Base-by-base conservation (phyloP, 1,140 invertebrate genomes). In the Drosophila sulfurigaster region DNA sequence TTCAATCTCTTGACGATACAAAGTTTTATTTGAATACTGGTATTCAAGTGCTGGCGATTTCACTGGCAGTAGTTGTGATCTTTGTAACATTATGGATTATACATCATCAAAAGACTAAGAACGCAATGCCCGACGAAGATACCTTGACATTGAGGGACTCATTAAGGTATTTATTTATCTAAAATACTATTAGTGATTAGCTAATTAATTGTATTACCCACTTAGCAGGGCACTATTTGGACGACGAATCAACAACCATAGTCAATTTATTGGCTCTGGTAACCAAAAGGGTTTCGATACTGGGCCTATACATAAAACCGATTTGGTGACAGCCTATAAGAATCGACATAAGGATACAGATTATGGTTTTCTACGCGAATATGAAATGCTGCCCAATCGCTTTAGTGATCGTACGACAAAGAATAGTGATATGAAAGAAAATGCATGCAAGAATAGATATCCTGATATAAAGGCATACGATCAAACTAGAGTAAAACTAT, bases 381-480 rank as follows among this genome's bases (percentile, higher is more conserved):
- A 97, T 91, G 97, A 96, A 93, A 93, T 97, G 79, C 92, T 98
- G 10, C 97, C 97, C 0, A 97, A 98, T 85, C 94, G 96, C 52
- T 98, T 98, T 91, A 95, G 95, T 30, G 97, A 98, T 93, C 94
- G 97, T 8, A 98, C 97, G 0, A 97, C 96, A 0, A 94, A 96
- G 78, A 96, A 97, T 15, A 97, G 97, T 0, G 97, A 98, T 85
- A 94, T 95, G 30, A 94, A 96, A n/a, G 97, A 98, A 92, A 99
- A 99, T 93, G 93, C 96, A 8, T 95, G 95, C 57, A 98, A 98
- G 93, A 98, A 98, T 93, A 94, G 96, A 20, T 97, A 98, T 91
- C 97, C 97, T 0, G 97, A 98, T 82, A 98, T 98, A 68, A 98
- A 98, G 92, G 96, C 96, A 2, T 98, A 98, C 91, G 98, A 99